These are phyloP conservation scores for Sesamia inferens DNA, from an alignment of 2,888 invertebrate species.

Conservation along the genomic window DNA sequence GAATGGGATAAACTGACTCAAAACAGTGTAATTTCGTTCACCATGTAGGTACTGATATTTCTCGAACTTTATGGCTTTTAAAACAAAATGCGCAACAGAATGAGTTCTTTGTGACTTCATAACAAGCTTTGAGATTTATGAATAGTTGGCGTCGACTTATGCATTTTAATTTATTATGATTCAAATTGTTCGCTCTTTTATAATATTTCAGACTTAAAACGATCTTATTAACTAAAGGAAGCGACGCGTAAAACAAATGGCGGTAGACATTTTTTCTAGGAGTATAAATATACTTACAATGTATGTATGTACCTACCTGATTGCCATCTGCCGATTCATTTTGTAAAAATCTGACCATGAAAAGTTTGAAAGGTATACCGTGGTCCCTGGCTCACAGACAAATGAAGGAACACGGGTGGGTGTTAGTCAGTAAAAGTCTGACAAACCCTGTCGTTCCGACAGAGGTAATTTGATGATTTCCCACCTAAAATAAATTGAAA, in stretches of 20 bases:
- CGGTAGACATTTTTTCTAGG: constrained; percentile 3
- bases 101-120: constrained; percentile 47
- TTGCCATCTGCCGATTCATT: too few species aligned
- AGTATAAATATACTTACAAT: too few species aligned
- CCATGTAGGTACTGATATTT: constrained; percentile 39
- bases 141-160: constrained; percentile 46
- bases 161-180: constrained; percentile 53
- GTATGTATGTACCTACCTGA: too few species aligned
- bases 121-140: constrained; percentile 42
- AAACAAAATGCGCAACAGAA: constrained; percentile 43
- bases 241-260: constrained; percentile 12
- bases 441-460: too few species aligned
- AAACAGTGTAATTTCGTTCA: constrained; percentile 26
- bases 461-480: too few species aligned
- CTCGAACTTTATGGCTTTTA: constrained; percentile 29
- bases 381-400: too few species aligned
- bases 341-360: too few species aligned
- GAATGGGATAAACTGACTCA: constrained; percentile 20
- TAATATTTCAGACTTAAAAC: constrained; percentile 20
- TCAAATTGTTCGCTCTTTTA: constrained; percentile 37
- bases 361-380: too few species aligned
- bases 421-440: too few species aligned
- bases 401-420: too few species aligned
- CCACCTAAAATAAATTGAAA: too few species aligned
- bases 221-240: constrained; percentile 26